These are phyloP conservation scores for Escarpia spicata DNA, from an alignment of 2,888 invertebrate species.

Conservation along the genomic window DNA sequence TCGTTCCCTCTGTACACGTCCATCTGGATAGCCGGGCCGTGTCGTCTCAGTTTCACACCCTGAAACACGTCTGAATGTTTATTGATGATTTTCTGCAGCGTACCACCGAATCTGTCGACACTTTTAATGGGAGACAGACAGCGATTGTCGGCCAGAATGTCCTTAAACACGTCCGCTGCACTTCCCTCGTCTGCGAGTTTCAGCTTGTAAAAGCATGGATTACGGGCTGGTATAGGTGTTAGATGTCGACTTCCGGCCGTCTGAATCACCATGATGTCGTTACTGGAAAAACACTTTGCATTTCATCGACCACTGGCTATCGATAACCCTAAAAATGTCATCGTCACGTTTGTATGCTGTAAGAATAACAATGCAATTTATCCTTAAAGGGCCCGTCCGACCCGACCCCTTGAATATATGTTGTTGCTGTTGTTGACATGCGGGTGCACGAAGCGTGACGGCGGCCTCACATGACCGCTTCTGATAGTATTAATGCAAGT, in stretches of 20 bases:
- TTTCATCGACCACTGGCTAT: too few relatives aligned
- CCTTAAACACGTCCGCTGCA: neutral
- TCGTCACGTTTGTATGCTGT: too few relatives aligned
- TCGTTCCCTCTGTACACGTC: neutral
- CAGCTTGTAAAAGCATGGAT: neutral
- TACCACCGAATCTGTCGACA: neutral
- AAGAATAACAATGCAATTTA: too few relatives aligned
- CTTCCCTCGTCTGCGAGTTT: neutral
- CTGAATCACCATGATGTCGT: slow-evolving; percentile 33
- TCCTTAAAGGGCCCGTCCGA: too few relatives aligned
- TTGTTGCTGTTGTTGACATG: too few relatives aligned
- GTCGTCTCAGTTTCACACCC: neutral
- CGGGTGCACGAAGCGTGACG: too few relatives aligned
- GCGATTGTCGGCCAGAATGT: neutral
- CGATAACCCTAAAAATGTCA: too few relatives aligned
- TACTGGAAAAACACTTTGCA: too few relatives aligned
- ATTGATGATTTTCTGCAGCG: neutral
- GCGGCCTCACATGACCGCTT: too few relatives aligned
- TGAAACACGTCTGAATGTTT: neutral
- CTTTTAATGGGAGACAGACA: neutral
- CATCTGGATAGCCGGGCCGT: neutral
- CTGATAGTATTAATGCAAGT: too few relatives aligned
- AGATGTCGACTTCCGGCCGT: neutral
- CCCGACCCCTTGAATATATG: too few relatives aligned
- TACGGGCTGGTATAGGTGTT: neutral